phyloP scores from a whole-genome alignment of 2,888 invertebrate genomes.

The Globia sparganii region DNA sequence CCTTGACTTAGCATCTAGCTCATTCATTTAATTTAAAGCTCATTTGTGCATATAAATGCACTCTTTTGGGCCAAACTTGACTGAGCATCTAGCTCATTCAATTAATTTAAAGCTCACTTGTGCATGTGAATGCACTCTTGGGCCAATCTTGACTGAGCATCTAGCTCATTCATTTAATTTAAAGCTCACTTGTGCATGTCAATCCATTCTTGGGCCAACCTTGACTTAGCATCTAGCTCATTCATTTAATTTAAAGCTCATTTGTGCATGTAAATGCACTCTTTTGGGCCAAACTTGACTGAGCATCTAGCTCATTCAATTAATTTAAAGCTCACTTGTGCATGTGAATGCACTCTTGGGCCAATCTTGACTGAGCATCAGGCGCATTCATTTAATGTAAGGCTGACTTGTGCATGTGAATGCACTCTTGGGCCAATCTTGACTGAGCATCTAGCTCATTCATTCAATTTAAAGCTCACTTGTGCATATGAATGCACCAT shows the following conservation, averaged over 20 bases:
- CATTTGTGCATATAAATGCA: not conserved
- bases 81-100: no score
- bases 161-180: not conserved
- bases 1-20: no score
- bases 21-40: no score
- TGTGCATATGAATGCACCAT: not conserved
- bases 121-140: not conserved
- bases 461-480: no score
- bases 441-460: no score
- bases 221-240: no score
- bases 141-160: not conserved
- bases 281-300: not conserved
- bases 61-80: not conserved
- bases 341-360: not conserved
- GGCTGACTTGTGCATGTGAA: not conserved
- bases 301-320: not conserved
- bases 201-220: not conserved
- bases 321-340: not conserved
- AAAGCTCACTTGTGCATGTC: not conserved
- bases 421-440: not conserved
- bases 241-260: no score
- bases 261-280: no score
- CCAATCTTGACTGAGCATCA: not conserved
- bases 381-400: not conserved
- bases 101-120: no score